Conservation (phyloP, 1,140 invertebrate genomes). For the Drosophila neocordata region DNA sequence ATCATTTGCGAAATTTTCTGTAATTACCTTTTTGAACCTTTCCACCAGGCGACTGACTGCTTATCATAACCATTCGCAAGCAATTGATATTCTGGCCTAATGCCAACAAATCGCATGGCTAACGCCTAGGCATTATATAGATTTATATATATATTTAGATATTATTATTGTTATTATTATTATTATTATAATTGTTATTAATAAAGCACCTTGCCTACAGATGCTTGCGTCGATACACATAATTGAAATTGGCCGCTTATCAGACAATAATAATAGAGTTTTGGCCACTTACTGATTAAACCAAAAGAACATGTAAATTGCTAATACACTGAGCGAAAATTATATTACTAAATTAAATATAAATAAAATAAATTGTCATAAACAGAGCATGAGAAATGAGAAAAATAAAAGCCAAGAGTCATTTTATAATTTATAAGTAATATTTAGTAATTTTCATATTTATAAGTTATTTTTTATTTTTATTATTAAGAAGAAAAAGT, state of each 20-base stretch:
- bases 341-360: too few relatives aligned
- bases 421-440: too few relatives aligned
- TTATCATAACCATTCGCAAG: not conserved
- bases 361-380: too few relatives aligned
- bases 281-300: conserved; percentile 2
- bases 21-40: conserved; percentile 54
- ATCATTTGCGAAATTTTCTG: conserved; percentile 59
- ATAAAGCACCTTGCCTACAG: conserved; percentile 28
- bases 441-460: too few relatives aligned
- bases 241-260: conserved; percentile 48
- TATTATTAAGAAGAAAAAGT: too few relatives aligned
- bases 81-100: conserved; percentile 39
- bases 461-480: too few relatives aligned
- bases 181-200: conserved; percentile 38
- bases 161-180: conserved; percentile 19
- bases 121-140: conserved; percentile 34
- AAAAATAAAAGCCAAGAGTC: too few relatives aligned
- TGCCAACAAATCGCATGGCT: conserved; percentile 45
- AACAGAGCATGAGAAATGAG: too few relatives aligned
- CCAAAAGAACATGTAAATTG: conserved; percentile 2
- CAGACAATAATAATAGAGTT: conserved; percentile 10
- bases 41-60: not conserved
- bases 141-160: conserved; percentile 11
- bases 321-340: not conserved
- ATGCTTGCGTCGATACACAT: conserved; percentile 23